Base-by-base conservation (phyloP, 2,113 vertebrate species). In the Gasterosteus aculeatus region DNA sequence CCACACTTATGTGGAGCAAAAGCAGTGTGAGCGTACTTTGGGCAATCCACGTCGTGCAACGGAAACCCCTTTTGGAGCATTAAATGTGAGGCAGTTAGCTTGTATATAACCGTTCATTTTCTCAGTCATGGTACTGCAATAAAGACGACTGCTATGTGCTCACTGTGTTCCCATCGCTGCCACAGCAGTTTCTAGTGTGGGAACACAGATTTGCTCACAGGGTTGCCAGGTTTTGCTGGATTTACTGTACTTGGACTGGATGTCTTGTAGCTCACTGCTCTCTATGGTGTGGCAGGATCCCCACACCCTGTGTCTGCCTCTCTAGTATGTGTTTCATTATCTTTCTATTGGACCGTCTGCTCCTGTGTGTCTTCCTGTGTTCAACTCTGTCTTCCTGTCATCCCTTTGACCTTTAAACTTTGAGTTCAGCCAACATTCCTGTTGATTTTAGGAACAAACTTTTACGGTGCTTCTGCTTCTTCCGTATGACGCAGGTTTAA, bases 241-340 rank as follows among this genome's bases (percentile, higher is more conserved):
- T 92, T 92, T 88, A 87, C 85, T 91, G 79, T 92, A 79, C 86
- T 89, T 83, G 86, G 85, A 89, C 90, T 82, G 46, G 78, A 88
- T 86, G 84, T 87, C 83, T 84, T 83, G 79, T 29, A 87, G 68
- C 78, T 80, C 73, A 47, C 75, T 74, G 72, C 65, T 62, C 80
- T 81, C 69, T 62, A 66, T 69, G 35, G 76, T 74, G 80, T 87
- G 78, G 58, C 76, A 78, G 49, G 63, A 82, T 81, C 70, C 70
- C 69, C 51, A 41, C 49, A 8, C 69, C 67, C 69, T 61, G 76
- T 68, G 57, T 76, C 62, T 64, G 66, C 63, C 44, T 64, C 61
- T 61, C 31, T 16, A 22, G 66, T 76, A 78, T 82, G 81, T 63
- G 47, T 76, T 77, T 83, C 31, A 81, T 81, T 86, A 81, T 80